Conservation (phyloP, 2,113 vertebrate species). For the Typhlomys cinereus region DNA sequence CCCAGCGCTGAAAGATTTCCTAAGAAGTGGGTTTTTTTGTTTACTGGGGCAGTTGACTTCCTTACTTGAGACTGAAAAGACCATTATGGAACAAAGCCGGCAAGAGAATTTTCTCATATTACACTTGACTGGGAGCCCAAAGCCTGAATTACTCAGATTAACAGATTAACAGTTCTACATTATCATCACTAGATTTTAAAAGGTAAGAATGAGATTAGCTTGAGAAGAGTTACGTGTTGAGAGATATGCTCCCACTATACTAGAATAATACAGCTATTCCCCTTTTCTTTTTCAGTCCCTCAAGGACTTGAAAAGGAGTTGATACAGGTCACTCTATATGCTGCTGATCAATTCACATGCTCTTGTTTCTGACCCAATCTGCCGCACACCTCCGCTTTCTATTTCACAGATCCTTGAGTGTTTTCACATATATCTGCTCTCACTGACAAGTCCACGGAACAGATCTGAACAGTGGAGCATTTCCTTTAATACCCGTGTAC, state of each 20-base stretch:
- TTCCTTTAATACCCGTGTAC: too few relatives aligned
- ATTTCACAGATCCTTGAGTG: background rate
- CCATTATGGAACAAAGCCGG: background rate
- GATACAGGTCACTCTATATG: too few relatives aligned
- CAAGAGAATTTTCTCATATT: background rate
- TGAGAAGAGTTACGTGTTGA: background rate
- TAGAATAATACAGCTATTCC: conserved; percentile 81
- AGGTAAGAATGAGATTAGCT: background rate
- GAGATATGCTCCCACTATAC: conserved; percentile 74
- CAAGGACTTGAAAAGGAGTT: background rate
- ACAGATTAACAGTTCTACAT: background rate
- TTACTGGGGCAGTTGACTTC: background rate
- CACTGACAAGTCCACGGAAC: background rate
- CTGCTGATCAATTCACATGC: too few relatives aligned
- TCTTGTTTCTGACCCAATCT: background rate
- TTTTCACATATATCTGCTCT: background rate
- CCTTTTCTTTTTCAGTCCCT: conserved; percentile 83
- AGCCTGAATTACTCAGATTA: background rate
- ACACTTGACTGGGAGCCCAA: background rate
- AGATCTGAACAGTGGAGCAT: background rate
- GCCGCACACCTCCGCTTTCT: background rate
- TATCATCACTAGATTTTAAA: background rate
- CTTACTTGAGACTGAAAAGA: background rate
- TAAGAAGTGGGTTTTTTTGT: background rate
- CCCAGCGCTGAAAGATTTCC: background rate